Conservation (phyloP, 2,113 vertebrate genomes). For the Toxostoma redivivum region DNA sequence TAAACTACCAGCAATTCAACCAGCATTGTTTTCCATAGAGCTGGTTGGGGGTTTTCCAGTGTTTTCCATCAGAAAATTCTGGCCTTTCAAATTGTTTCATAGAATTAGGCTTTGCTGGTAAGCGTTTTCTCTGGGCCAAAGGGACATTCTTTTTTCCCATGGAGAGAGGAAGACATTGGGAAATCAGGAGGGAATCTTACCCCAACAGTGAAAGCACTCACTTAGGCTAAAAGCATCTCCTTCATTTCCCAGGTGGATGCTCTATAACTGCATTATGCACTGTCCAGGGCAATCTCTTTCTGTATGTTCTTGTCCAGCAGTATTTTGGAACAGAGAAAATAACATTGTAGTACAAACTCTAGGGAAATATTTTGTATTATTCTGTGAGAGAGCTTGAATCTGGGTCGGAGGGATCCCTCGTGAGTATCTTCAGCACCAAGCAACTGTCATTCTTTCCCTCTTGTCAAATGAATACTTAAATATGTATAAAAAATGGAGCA, state of each 20-base stretch:
- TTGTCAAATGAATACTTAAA: slow-evolving; percentile 52
- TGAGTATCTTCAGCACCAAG: neutral
- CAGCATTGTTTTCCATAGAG: neutral
- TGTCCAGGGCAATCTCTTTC: neutral
- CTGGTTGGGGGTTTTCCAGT: neutral
- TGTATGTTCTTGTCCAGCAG: neutral
- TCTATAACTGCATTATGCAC: neutral
- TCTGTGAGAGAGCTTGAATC: neutral
- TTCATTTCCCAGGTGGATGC: neutral
- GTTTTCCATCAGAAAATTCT: neutral
- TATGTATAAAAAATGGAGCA: slow-evolving; percentile 25
- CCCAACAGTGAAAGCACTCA: neutral
- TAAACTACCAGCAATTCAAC: neutral
- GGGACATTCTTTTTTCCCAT: neutral
- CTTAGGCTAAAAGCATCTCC: neutral
- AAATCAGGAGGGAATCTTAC: neutral
- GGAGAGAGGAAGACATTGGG: neutral
- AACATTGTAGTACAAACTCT: neutral
- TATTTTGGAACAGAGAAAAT: neutral
- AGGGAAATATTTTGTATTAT: neutral
- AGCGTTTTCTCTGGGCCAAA: neutral
- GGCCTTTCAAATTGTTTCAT: neutral
- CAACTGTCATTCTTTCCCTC: neutral
- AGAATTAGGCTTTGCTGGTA: neutral
- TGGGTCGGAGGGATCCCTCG: neutral